Conservation (phyloP, 2,113 vertebrate species). For the Synodontis membranacea region DNA sequence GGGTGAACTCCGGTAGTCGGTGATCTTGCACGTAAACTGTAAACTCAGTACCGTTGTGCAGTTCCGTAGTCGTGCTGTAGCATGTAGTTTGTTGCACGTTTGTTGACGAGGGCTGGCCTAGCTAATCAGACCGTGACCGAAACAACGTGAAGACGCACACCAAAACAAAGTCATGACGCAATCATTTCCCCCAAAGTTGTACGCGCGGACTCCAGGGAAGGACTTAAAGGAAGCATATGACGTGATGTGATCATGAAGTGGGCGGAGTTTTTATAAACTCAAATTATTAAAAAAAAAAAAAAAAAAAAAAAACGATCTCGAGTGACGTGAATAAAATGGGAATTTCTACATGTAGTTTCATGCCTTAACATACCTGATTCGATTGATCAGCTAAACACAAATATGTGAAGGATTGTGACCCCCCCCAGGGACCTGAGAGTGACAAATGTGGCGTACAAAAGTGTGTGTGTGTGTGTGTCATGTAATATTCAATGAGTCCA, state of each 20-base stretch:
- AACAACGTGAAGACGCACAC: not conserved
- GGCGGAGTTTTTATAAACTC: not conserved
- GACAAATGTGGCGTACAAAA: not conserved
- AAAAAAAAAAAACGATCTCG: not conserved
- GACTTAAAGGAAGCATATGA: too few species aligned
- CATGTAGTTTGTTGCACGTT: not conserved
- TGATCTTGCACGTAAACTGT: not conserved
- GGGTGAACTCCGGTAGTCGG: not conserved
- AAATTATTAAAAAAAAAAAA: too few species aligned
- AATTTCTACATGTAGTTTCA: too few species aligned
- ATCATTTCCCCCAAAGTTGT: not conserved
- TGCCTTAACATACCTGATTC: not conserved
- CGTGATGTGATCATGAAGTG: not conserved
- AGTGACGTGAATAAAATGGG: too few species aligned
- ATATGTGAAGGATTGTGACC: not conserved
- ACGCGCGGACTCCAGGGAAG: not conserved
- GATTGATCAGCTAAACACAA: too few species aligned
- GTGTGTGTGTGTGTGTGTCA: conserved; percentile 3
- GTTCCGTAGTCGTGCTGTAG: not conserved
- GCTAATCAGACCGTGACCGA: not conserved
- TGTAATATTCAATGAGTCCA: not conserved
- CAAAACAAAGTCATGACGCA: not conserved
- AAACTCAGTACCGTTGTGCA: not conserved
- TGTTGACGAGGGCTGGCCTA: not conserved
- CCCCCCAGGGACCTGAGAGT: not conserved